Conservation (phyloP, 2,797 vertebrate species). For the Columba guinea region DNA sequence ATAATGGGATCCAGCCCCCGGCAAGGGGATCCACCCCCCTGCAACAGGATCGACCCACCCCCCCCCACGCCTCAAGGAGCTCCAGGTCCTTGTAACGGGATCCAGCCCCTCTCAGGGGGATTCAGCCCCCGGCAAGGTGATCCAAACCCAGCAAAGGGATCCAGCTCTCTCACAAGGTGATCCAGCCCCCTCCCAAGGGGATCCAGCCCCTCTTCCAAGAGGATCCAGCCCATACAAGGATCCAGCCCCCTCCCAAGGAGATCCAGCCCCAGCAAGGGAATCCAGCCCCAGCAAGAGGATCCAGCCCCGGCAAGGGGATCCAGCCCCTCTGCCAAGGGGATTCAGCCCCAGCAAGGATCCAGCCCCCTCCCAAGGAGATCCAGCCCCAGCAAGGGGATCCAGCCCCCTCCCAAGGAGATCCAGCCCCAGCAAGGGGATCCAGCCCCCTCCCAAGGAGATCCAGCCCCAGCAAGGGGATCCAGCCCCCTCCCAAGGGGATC, state of each 20-base stretch:
- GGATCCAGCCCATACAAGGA: background rate
- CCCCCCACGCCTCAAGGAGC: too few species aligned
- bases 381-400: background rate
- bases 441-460: too few species aligned
- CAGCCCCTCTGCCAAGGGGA: background rate
- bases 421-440: background rate
- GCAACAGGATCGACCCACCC: too few species aligned
- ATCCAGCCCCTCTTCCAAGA: background rate
- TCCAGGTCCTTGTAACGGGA: background rate
- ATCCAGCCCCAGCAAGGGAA: background rate
- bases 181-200: background rate
- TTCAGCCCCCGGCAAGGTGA: background rate
- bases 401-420: background rate
- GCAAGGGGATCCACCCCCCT: background rate
- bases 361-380: background rate
- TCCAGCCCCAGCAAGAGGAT: background rate
- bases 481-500: background rate
- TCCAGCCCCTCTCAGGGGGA: background rate
- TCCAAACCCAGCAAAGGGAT: background rate
- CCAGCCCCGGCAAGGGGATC: background rate
- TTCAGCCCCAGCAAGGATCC: background rate
- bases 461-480: background rate
- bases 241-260: background rate
- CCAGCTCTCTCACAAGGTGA: too few species aligned
- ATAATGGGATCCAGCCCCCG: background rate